A percentile compares a stretch with the other conserved stretches of the same genome.
phyloP scores from a whole-genome alignment of 2,113 vertebrate genomes.

The Epinephelus fuscoguttatus region DNA sequence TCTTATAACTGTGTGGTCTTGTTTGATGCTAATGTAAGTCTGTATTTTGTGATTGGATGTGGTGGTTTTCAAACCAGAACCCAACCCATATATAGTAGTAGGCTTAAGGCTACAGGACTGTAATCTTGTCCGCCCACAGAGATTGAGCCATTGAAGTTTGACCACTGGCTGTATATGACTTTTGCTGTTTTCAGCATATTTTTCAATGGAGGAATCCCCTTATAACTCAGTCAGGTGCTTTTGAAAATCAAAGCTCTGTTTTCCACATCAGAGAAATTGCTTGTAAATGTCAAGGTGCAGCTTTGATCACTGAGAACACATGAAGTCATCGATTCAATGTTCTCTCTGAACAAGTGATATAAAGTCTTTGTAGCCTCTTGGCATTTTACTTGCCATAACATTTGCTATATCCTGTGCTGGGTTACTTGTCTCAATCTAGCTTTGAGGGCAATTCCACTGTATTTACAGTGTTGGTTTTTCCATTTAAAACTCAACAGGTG shows the following conservation, averaged over 20 bases:
- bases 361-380: constrained; percentile 28
- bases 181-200: constrained; percentile 57
- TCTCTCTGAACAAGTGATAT: constrained; percentile 24
- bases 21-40: constrained; percentile 69
- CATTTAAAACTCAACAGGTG: constrained; percentile 59
- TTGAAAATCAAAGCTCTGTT: constrained; percentile 46
- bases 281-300: constrained; percentile 59
- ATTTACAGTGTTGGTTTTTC: constrained; percentile 16
- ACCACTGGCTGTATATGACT: constrained; percentile 53
- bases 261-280: constrained; percentile 15
- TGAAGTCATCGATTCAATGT: constrained; percentile 40
- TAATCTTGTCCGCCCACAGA: constrained; percentile 72
- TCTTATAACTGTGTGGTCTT: constrained; percentile 60
- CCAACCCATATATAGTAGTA: constrained; percentile 66
- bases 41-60: constrained; percentile 71
- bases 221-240: constrained; percentile 60
- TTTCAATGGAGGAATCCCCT: constrained; percentile 30
- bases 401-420: constrained; percentile 23
- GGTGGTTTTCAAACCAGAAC: constrained; percentile 70
- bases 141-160: constrained; percentile 74
- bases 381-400: constrained; percentile 6
- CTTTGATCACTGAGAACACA: constrained; percentile 51
- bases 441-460: constrained; percentile 5
- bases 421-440: constrained; percentile 28
- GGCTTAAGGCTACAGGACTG: constrained; percentile 55